A percentile compares a stretch with the other conserved stretches of the same genome.
These are phyloP conservation scores for Hybognathus amarus DNA, from an alignment of 2,797 vertebrate genomes.

Conservation along the genomic window DNA sequence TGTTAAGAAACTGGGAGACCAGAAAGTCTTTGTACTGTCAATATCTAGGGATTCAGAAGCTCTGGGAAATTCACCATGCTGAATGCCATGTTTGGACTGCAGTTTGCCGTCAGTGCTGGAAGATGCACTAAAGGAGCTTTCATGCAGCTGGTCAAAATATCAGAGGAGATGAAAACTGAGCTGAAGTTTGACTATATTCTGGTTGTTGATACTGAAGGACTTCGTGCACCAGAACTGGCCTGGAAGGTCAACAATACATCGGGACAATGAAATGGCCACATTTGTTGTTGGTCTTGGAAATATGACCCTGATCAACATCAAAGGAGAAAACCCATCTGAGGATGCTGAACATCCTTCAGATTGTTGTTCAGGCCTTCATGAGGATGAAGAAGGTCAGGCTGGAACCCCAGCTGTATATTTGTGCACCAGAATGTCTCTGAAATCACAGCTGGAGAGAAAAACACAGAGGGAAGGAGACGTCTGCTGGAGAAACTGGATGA, in stretches of 20 bases:
- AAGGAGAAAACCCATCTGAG: slow-evolving; percentile 80
- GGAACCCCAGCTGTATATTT: slow-evolving; percentile 70
- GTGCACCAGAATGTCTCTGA: slow-evolving; percentile 71
- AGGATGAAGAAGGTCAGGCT: slow-evolving; percentile 66
- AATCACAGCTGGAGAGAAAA: slow-evolving; percentile 73
- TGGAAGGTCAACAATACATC: slow-evolving; percentile 64
- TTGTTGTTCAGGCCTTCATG: slow-evolving; percentile 73
- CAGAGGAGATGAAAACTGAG: slow-evolving; percentile 63
- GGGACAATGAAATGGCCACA: slow-evolving; percentile 79
- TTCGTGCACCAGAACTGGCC: slow-evolving; percentile 69
- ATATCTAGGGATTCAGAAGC: not conserved
- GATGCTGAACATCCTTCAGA: slow-evolving; percentile 81
- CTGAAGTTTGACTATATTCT: slow-evolving; percentile 60
- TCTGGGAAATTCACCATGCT: slow-evolving; percentile 77
- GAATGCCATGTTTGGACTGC: slow-evolving; percentile 80
- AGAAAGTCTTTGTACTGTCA: not conserved
- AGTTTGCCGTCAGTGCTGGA: slow-evolving; percentile 77
- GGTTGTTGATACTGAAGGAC: slow-evolving; percentile 80
- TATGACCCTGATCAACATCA: slow-evolving; percentile 81
- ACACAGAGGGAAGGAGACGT: slow-evolving; percentile 69
- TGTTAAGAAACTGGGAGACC: not conserved
- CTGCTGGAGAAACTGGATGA: slow-evolving; percentile 77
- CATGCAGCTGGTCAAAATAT: slow-evolving; percentile 78
- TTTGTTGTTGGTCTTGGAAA: slow-evolving; percentile 81
- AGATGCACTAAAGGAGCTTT: slow-evolving; percentile 79